Base-by-base conservation (phyloP, 2,888 invertebrate species). In the Callyntrura guangdongensis region DNA sequence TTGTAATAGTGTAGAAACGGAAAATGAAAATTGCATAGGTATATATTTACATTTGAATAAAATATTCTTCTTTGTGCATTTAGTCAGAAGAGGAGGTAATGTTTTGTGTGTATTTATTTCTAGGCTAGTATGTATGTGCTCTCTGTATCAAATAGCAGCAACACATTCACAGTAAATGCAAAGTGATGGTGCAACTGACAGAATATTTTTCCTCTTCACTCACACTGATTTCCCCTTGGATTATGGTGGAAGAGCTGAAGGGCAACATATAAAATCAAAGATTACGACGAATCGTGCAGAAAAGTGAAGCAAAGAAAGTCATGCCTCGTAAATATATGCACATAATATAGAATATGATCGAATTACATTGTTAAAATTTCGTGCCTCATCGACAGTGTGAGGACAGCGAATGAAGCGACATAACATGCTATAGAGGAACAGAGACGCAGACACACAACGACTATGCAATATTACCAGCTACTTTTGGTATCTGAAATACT, bases 211-310 rank as follows among this genome's bases (percentile, higher is more conserved):
- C 45, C 53, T 69, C 69, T 77, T 53, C 53, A 56, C 59, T 53
- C 53, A 56, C 59, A 64, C 82, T 83, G 89, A 89, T 89, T 79
- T 89, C 77, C 67, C 82, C 81, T 85, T 69, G 89, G 81, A 85
- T 85, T 90, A 72, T 22, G 47, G 61, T 47, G 9, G 20, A 81
- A 69, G 82, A 83, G 90, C 90, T 91, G 90, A 87, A 91, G 90
- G 90, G 90, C 83, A 91, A 61, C 61, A 59, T 47, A 83, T 85
- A 83, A 91, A 91, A 86, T 82, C 72, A 67, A 47, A 74, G 83
- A 91, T 91, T 91, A 86, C 79, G 74, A 83, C 74, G 83, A 91
- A 86, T 91, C 90, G 86, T 90, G 85, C 85, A 79, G 49, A 56
- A 85, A 85, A 64, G 49, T 67, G 74, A 89, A 64, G 74, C 74